phyloP scores from a whole-genome alignment of 2,888 invertebrate genomes.

The Dynastes maya region DNA sequence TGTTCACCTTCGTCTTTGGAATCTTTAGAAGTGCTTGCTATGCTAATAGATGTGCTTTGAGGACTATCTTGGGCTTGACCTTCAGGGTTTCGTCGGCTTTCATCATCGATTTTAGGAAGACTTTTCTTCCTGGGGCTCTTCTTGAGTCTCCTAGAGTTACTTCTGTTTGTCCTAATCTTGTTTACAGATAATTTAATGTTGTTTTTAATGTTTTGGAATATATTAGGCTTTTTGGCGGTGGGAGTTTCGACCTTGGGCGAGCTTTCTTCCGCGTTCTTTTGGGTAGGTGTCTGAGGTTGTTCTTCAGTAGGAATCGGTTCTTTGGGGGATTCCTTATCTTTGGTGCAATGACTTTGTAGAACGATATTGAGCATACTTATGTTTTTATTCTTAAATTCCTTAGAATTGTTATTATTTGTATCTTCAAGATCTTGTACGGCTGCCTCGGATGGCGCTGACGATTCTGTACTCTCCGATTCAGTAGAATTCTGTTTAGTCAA shows the following conservation, averaged over 20 bases:
- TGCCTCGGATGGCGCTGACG: constrained; percentile 45
- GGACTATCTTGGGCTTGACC: constrained; percentile 11
- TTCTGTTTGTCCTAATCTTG: constrained; percentile 41
- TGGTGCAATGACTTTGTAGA: constrained; percentile 49
- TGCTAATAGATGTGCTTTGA: not conserved
- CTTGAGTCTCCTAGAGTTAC: constrained; percentile 40
- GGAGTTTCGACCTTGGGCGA: not conserved
- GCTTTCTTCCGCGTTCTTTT: not conserved
- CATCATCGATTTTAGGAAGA: constrained; percentile 35
- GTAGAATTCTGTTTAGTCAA: constrained; percentile 38
- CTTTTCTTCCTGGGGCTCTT: constrained; percentile 44
- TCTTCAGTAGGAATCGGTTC: not conserved
- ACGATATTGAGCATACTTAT: constrained; percentile 57
- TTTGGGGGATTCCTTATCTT: not conserved
- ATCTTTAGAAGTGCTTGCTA: constrained; percentile 8
- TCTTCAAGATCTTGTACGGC: constrained; percentile 28
- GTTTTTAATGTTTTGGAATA: constrained; percentile 49
- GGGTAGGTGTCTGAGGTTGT: not conserved
- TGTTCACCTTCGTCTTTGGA: constrained; percentile 34
- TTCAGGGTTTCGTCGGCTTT: not conserved
- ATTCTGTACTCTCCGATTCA: constrained; percentile 49
- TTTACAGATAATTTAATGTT: constrained; percentile 48
- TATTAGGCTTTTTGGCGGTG: constrained; percentile 17
- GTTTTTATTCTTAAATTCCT: constrained; percentile 53
- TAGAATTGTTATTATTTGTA: constrained; percentile 47